Evolutionary conservation across 2,888 invertebrate genomes (phyloP), one percentile per base, ranked within the genome.

Genomic region (Nomada goodeniana): DNA sequence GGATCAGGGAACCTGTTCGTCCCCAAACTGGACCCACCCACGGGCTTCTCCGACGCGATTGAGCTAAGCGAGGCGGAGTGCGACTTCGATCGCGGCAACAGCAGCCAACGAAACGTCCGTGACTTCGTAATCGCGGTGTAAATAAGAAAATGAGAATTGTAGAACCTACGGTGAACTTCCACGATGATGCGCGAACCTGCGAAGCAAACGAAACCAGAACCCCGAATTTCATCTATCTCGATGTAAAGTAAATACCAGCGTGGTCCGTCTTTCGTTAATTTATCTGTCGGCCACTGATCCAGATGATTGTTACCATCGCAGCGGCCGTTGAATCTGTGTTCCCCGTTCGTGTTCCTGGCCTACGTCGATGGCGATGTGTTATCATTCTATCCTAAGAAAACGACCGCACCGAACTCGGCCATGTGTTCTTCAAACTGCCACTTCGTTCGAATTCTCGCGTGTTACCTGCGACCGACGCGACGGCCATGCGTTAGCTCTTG

Each of bases 31-130:
- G 94, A 98, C 95, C 98, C 97, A 91, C 97, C 98, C 91, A 96
- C 97, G 91, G 96, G 97, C 86, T 98, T 98, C 95, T 97, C 97
- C 90, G 98, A 98, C 95, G 90, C 93, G 92, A 91, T 93, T 93
- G 94, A 94, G 93, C 86, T 94, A 91, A 94, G 92, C 91, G 96
- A 95, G 93, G 95, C 95, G 74, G 96, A 96, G 91, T 95, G 95
- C 94, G 95, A 95, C 92, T 94, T 93, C 74, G 93, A 93, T 88
- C 91, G 92, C 80, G 92, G 92, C 80, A 95, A 94, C 90, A 89
- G 88, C 76, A 89, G 90, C 86, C 93, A 92, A 89, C 91, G 92
- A 89, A 91, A 93, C 87, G 88, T 92, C 88, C 93, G 93, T 90
- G 93, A 93, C 91, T 93, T 93, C 89, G 93, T 93, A 86, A 93